Percentiles rank a stretch among this genome's conserved stretches.
Conservation (phyloP, 1,140 invertebrate genomes). For the Lordiphosa clarofinis region DNA sequence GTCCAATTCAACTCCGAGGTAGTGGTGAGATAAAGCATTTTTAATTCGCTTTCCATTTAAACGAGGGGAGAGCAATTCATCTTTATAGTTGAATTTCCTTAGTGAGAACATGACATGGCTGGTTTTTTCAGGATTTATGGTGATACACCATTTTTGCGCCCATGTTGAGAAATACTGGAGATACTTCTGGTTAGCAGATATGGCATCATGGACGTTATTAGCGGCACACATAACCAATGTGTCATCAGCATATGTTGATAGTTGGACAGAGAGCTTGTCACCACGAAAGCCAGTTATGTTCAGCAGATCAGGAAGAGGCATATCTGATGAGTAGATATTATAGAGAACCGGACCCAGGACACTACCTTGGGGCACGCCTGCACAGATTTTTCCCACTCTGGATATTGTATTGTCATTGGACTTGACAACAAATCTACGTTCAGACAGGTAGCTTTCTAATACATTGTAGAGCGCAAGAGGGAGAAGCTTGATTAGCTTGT, state of each 20-base stretch:
- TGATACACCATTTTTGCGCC: constrained; percentile 8
- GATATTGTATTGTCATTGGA: not conserved
- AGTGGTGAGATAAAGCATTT: not conserved
- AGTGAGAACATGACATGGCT: not conserved
- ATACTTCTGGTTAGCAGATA: not conserved
- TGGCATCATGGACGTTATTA: not conserved
- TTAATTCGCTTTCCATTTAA: not conserved
- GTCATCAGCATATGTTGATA: constrained; percentile 12
- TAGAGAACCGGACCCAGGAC: constrained; percentile 6
- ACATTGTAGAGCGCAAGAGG: not conserved
- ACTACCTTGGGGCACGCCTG: constrained; percentile 9
- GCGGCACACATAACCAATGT: not conserved
- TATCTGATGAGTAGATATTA: constrained; percentile 8
- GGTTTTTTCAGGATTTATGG: not conserved
- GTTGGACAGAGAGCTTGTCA: not conserved
- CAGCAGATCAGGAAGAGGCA: constrained; percentile 2
- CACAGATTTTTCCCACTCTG: not conserved
- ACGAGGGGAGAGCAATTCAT: not conserved
- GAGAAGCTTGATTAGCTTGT: not conserved
- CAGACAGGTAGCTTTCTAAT: not conserved
- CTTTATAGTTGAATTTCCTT: not conserved
- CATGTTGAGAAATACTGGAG: not conserved
- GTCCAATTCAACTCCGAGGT: not conserved
- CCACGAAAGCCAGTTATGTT: not conserved
- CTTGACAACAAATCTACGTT: not conserved